Base-by-base conservation (phyloP, 2,113 vertebrate genomes). In the Strix aluco region DNA sequence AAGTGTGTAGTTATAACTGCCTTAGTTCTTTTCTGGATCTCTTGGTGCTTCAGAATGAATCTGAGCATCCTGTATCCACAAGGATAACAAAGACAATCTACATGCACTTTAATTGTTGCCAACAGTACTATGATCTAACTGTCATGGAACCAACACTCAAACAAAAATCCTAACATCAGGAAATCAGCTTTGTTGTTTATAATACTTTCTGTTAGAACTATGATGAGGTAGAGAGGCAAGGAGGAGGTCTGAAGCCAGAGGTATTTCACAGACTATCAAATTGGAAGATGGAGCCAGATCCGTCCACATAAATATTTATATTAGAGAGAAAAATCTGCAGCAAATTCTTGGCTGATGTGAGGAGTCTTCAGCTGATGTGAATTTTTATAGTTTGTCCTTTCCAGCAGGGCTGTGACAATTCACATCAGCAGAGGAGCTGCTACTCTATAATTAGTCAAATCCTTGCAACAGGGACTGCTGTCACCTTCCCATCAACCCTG, bases 381-480 rank as follows among this genome's bases (percentile, higher is more conserved):
- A 65, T 95, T 95, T 95, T 96, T 73, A 91, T 36, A 57, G 34
- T 25, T 90, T 69, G 54, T 61, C 47, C 61, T 94, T 96, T 94
- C 81, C 91, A 87, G 77, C 52, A 66, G 34, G 52, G 44, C 91
- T 94, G 44, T 96, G 88, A 87, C 80, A 89, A 89, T 94, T 89
- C 81, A 72, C 57, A 77, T 71, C 70, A 87, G 58, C 73, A 77
- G 66, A 97, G 69, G 36, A 96, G 61, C 59, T 81, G 52, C 83
- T 86, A 26, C 86, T 61, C 30, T 89, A 16, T 94, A 92, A 96
- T 89, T 92, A 95, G 70, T n/a, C 58, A 92, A 89, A 89, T 81
- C 61, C 52, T 86, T 89, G 73, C 52, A 84, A 42, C 49, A 79
- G 62, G 36, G 42, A 38, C 54, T 89, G 44, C 62, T 85, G 73